Percentiles rank a stretch among this genome's conserved stretches.
Conservation (phyloP, 30 jellyfish, hydroid and myxozoan species). For the Aurelia aurita region DNA sequence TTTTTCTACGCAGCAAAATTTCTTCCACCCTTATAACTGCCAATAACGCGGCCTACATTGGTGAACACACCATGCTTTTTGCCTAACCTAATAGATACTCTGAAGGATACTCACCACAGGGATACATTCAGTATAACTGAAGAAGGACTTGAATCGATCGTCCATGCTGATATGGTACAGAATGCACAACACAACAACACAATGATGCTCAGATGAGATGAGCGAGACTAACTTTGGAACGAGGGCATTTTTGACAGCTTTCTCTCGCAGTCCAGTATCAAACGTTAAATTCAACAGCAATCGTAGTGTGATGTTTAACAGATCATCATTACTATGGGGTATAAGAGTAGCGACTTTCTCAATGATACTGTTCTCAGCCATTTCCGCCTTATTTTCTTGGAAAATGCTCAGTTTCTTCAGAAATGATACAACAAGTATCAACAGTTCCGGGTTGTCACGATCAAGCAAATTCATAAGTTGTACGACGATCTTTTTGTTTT, state of each 20-base stretch:
- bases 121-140: slow-evolving; percentile 98
- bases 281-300: slow-evolving; percentile 86
- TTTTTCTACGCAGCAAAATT: too few species aligned
- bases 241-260: slow-evolving; percentile 91
- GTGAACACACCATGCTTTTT: too few species aligned
- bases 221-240: slow-evolving; percentile 93
- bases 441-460: slow-evolving; percentile 86
- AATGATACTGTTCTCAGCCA: slow-evolving; percentile 71
- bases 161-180: slow-evolving; percentile 98
- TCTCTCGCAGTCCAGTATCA: slow-evolving; percentile 88
- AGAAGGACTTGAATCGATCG: slow-evolving; percentile 90
- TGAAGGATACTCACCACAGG: slow-evolving; percentile 88
- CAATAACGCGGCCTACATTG: too few species aligned
- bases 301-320: slow-evolving; percentile 85
- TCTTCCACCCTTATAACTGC: too few species aligned
- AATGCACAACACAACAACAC: slow-evolving; percentile 93
- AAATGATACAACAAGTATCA: slow-evolving; percentile 95
- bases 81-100: too few species aligned
- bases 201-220: slow-evolving; percentile 73
- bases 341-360: slow-evolving; percentile 83
- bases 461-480: slow-evolving; percentile 71
- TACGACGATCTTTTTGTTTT: slow-evolving; percentile 82
- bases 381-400: slow-evolving; percentile 87
- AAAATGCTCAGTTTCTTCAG: slow-evolving; percentile 92
- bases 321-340: slow-evolving; percentile 90